Evolutionary conservation across 1,140 invertebrate species (phyloP).

Genomic region (Monochamus saltuarius): DNA sequence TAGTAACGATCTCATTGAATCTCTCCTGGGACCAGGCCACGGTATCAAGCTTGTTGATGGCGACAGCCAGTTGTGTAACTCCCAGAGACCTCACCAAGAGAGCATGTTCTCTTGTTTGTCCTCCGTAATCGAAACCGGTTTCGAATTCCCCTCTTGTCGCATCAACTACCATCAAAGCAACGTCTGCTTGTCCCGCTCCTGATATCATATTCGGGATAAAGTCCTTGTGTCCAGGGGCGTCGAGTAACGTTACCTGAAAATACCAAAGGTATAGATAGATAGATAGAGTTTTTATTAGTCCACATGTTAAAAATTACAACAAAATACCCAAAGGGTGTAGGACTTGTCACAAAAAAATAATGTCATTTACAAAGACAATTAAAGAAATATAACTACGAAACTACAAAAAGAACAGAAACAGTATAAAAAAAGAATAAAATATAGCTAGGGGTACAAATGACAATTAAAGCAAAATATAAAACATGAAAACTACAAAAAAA

Average conservation of each 20-base stretch:
- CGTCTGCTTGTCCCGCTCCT: conserved; percentile 95
- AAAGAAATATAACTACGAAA: too few species aligned
- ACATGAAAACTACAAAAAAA: too few species aligned
- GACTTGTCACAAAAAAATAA: too few species aligned
- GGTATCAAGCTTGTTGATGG: conserved; percentile 85
- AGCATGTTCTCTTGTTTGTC: conserved; percentile 97
- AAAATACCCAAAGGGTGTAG: too few species aligned
- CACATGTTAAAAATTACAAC: too few species aligned
- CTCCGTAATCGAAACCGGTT: conserved; percentile 95
- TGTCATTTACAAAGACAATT: too few species aligned
- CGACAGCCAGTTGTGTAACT: conserved; percentile 82
- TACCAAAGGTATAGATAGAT: neutral
- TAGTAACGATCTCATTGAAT: conserved; percentile 84
- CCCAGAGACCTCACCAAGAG: conserved; percentile 89
- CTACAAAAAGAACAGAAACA: too few species aligned
- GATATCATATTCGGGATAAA: conserved; percentile 99
- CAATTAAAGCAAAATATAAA: too few species aligned
- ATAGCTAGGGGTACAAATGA: too few species aligned
- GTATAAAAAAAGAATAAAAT: too few species aligned
- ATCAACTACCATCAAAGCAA: conserved; percentile 94
- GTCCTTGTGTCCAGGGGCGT: conserved; percentile 97
- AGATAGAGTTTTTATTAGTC: too few species aligned
- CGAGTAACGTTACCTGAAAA: conserved; percentile 74
- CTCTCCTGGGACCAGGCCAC: conserved; percentile 72
- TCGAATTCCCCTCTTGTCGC: conserved; percentile 96